These are phyloP conservation scores for Ifrita kowaldi DNA, from an alignment of 2,113 vertebrate species.

Conservation along the genomic window DNA sequence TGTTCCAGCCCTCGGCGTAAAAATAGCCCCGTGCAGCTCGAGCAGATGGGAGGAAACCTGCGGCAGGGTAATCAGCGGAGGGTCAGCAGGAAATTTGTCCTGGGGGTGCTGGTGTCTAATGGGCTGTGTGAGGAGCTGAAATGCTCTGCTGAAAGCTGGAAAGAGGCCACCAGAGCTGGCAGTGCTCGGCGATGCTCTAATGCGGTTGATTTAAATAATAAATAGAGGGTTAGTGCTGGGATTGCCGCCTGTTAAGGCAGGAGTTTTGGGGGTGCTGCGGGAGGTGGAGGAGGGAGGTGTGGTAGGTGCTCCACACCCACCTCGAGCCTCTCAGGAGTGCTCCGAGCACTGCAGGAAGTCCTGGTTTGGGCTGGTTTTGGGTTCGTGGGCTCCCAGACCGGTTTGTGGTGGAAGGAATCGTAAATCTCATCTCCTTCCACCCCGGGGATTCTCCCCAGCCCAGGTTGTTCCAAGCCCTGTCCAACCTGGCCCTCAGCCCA, in stretches of 20 bases:
- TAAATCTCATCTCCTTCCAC: not conserved
- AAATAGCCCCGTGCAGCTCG: not conserved
- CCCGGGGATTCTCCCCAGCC: not conserved
- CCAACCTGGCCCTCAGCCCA: not conserved
- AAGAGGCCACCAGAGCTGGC: not conserved
- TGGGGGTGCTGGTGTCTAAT: not conserved
- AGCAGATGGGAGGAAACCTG: not conserved
- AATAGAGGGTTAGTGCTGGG: rapidly evolving
- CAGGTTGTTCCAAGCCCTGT: not conserved
- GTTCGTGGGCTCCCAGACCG: not conserved
- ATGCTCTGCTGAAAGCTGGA: not conserved
- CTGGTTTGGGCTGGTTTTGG: not conserved
- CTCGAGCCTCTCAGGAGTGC: not conserved
- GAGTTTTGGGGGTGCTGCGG: not conserved
- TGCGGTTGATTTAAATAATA: not conserved
- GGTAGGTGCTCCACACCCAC: not conserved
- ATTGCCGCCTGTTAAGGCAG: not conserved
- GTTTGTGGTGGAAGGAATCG: no score
- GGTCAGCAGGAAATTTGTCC: not conserved
- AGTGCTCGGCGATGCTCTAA: rapidly evolving
- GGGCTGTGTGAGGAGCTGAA: not conserved
- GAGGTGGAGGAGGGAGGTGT: not conserved
- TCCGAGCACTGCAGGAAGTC: rapidly evolving
- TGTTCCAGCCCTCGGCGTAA: not conserved
- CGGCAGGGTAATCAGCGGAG: not conserved